These are phyloP conservation scores for Drosophila nebulosa DNA, from an alignment of 1,140 invertebrate species.

Conservation along the genomic window DNA sequence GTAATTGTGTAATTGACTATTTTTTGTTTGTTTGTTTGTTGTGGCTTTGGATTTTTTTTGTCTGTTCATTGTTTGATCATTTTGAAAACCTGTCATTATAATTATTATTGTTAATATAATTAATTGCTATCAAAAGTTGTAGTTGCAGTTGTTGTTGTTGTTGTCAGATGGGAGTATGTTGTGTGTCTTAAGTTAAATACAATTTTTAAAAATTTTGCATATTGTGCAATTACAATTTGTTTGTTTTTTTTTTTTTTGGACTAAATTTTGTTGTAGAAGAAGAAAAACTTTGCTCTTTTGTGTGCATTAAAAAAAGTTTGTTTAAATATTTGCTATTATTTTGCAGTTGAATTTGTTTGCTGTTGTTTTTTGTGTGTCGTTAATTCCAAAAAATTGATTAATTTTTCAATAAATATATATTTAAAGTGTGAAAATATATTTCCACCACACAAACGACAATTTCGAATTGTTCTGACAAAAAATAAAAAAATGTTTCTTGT, in stretches of 20 bases:
- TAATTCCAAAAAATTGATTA: background rate
- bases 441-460: background rate
- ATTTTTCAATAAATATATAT: background rate
- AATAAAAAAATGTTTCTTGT: conserved; percentile 44
- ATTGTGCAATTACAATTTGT: background rate
- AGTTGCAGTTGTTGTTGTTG: background rate
- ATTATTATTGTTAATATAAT: background rate
- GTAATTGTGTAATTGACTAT: background rate
- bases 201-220: background rate
- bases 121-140: background rate
- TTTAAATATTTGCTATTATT: background rate
- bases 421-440: background rate
- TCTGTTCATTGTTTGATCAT: background rate
- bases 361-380: background rate
- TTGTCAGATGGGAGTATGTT: background rate
- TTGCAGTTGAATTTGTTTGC: background rate
- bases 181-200: background rate
- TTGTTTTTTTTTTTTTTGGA: background rate
- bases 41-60: background rate
- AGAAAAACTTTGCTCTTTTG: background rate
- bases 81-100: background rate
- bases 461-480: conserved; percentile 2
- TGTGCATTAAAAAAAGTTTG: background rate
- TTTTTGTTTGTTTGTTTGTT: background rate
- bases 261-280: background rate